These are phyloP conservation scores for Idaea biselata DNA, from an alignment of 2,888 invertebrate genomes.

Conservation along the genomic window DNA sequence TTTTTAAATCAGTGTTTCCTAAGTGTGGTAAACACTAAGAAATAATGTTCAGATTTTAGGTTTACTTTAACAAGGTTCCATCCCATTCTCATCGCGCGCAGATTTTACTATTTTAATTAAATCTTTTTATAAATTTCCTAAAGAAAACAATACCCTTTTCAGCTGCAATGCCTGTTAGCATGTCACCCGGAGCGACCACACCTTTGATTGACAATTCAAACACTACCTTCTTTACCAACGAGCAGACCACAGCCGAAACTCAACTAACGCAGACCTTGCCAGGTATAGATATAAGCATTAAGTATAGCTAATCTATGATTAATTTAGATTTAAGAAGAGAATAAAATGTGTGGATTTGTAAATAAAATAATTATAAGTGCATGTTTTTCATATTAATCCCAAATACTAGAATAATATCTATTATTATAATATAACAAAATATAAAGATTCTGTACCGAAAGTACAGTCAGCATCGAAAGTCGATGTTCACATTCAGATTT, in stretches of 20 bases:
- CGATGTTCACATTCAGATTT: too few species aligned
- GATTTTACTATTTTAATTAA: too few species aligned
- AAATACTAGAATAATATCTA: neutral
- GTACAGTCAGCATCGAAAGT: too few species aligned
- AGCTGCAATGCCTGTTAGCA: constrained; percentile 73
- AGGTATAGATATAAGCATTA: constrained; percentile 34
- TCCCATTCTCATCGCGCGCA: too few species aligned
- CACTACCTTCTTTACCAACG: constrained; percentile 66
- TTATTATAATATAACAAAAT: neutral
- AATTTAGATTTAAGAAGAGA: neutral
- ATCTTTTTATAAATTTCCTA: neutral
- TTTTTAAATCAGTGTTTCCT: too few species aligned
- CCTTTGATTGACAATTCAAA: constrained; percentile 68
- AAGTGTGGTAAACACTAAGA: too few species aligned
- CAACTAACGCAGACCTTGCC: constrained; percentile 67
- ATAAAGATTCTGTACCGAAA: too few species aligned
- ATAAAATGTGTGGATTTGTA: neutral
- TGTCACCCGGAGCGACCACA: constrained; percentile 70
- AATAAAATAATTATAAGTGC: neutral
- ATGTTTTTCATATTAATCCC: constrained; percentile 1
- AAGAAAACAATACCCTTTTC: constrained; percentile 28
- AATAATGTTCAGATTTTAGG: too few species aligned
- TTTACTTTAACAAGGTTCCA: too few species aligned
- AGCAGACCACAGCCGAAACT: constrained; percentile 64
- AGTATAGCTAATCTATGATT: neutral